These are phyloP conservation scores for Gallinago paraguaiae DNA, from an alignment of 2,113 vertebrate species.

Conservation along the genomic window DNA sequence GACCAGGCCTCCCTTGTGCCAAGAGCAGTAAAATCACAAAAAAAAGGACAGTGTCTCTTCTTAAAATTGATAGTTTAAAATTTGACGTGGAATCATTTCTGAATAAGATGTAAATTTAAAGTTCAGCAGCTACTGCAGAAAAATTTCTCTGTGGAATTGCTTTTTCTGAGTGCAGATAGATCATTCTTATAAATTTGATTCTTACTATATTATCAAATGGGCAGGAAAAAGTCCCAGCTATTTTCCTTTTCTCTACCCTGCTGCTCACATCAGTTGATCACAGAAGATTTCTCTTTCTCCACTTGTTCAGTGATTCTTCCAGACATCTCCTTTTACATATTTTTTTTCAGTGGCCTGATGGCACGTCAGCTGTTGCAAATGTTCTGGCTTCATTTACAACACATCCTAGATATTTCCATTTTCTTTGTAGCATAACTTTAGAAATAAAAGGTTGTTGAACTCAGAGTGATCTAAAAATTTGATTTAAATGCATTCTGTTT, in stretches of 20 bases:
- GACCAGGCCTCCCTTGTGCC: not conserved
- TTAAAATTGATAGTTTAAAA: not conserved
- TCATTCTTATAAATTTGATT: not conserved
- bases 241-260: not conserved
- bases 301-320: constrained; percentile 5
- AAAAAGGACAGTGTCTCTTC: not conserved
- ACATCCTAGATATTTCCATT: not conserved
- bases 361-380: constrained; percentile 38
- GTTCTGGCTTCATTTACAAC: constrained; percentile 7
- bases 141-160: not conserved
- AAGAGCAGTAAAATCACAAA: not conserved
- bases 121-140: not conserved
- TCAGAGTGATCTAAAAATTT: constrained; percentile 18
- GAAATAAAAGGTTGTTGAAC: constrained; percentile 35
- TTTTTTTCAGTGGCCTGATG: not conserved
- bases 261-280: not conserved
- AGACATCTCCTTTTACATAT: not conserved
- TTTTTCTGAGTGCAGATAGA: not conserved
- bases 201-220: not conserved
- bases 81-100: not conserved
- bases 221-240: not conserved
- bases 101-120: not conserved
- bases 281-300: not conserved
- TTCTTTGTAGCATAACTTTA: not conserved
- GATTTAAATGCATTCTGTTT: constrained; percentile 40